Percentiles rank a stretch among this genome's conserved stretches.
phyloP scores from a whole-genome alignment of 2,113 vertebrate genomes.

The Stegastes partitus region DNA sequence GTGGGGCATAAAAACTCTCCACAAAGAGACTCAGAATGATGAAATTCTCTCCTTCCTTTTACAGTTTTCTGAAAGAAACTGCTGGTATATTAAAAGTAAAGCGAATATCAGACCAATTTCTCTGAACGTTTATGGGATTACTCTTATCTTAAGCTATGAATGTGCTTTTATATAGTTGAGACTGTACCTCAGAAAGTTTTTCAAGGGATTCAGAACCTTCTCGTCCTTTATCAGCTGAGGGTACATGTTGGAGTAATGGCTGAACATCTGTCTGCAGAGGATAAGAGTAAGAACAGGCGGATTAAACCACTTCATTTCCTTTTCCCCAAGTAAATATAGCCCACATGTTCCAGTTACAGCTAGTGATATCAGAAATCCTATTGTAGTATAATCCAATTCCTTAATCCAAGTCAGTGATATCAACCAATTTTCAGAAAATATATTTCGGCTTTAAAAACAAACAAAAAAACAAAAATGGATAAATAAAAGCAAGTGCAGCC shows the following conservation, averaged over 20 bases:
- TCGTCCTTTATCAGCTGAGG: slow-evolving; percentile 88
- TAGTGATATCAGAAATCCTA: no score
- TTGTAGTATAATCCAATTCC: no score
- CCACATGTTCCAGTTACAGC: neutral
- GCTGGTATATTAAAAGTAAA: no score
- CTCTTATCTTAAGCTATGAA: neutral
- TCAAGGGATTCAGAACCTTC: slow-evolving; percentile 80
- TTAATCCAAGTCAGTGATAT: neutral
- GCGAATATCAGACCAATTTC: neutral
- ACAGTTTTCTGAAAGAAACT: no score
- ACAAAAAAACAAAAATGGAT: no score
- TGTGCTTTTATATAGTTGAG: neutral
- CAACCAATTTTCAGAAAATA: no score
- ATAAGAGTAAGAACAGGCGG: slow-evolving; percentile 27
- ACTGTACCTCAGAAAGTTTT: slow-evolving; percentile 86
- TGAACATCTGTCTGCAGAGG: slow-evolving; percentile 87
- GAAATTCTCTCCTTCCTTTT: no score
- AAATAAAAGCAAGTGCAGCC: no score
- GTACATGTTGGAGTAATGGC: slow-evolving; percentile 90
- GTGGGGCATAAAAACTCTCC: no score
- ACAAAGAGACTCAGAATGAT: no score
- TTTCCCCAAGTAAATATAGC: neutral
- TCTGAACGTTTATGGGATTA: neutral
- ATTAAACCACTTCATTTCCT: neutral
- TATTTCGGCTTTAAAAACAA: no score